Percentiles rank a stretch among this genome's conserved stretches.
Conservation (phyloP, 2,888 invertebrate species). For the Lissocephala sabroskyi region DNA sequence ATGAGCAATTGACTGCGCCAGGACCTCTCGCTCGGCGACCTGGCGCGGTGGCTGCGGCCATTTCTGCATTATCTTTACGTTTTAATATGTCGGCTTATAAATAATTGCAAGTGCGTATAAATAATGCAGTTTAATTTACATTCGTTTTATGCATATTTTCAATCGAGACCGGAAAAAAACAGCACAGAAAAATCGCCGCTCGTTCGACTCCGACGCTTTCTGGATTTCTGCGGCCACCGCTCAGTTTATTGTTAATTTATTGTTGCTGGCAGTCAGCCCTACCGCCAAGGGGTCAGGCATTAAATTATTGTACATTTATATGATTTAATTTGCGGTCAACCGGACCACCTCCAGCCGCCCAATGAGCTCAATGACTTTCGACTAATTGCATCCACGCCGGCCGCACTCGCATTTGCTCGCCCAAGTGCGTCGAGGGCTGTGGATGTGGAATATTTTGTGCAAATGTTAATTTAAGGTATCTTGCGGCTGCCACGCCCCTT, state of each 20-base stretch:
- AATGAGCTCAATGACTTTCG: too few relatives aligned
- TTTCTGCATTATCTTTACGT: slow-evolving; percentile 50
- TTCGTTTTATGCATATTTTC: slow-evolving; percentile 53
- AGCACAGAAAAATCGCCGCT: slow-evolving; percentile 22
- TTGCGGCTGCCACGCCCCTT: too few relatives aligned
- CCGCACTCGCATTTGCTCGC: background rate
- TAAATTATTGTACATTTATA: slow-evolving; percentile 66
- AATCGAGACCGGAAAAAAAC: too few relatives aligned
- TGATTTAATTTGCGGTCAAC: slow-evolving; percentile 64
- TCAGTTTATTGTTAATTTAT: slow-evolving; percentile 42
- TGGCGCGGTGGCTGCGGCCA: background rate
- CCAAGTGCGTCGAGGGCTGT: background rate
- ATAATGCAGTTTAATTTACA: slow-evolving; percentile 66
- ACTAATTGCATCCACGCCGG: slow-evolving; percentile 45
- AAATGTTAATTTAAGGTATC: too few relatives aligned
- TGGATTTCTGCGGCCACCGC: slow-evolving; percentile 9
- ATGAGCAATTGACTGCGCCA: slow-evolving; percentile 58
- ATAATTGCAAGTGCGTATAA: slow-evolving; percentile 60
- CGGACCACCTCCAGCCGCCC: too few relatives aligned
- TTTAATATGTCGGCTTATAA: slow-evolving; percentile 67
- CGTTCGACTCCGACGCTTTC: background rate
- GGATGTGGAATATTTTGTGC: too few relatives aligned
- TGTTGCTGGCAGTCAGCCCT: slow-evolving; percentile 10
- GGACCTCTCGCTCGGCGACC: slow-evolving; percentile 2
- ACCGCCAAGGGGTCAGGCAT: slow-evolving; percentile 30